These are phyloP conservation scores for Erpetoichthys calabaricus DNA, from an alignment of 2,797 vertebrate genomes.

Conservation along the genomic window DNA sequence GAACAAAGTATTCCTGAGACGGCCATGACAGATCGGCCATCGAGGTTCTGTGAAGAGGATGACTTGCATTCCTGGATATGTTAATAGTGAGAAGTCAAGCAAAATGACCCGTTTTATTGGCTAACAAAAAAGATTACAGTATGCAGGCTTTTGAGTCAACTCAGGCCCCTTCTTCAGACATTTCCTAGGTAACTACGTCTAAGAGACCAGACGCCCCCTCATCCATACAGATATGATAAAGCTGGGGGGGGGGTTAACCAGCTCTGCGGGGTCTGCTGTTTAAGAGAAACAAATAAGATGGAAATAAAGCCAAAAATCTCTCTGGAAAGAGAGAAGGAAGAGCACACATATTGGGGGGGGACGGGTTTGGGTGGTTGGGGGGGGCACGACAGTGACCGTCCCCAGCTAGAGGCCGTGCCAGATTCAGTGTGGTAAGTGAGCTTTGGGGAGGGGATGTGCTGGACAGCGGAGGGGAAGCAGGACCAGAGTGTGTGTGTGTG, in stretches of 20 bases:
- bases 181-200: constrained; percentile 51
- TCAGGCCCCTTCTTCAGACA: too few species aligned
- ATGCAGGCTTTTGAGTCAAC: too few species aligned
- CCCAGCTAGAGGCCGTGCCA: constrained; percentile 22
- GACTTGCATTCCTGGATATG: too few species aligned
- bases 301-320: constrained; percentile 33
- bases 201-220: constrained; percentile 27
- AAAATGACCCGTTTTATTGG: too few species aligned
- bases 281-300: constrained; percentile 26
- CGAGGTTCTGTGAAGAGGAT: too few species aligned
- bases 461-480: too few species aligned
- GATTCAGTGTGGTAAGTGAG: constrained; percentile 20
- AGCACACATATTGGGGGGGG: constrained; percentile 31
- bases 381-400: constrained; percentile 42
- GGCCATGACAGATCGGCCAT: too few species aligned
- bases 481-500: too few species aligned
- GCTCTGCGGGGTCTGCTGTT: constrained; percentile 21
- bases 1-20: too few species aligned
- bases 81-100: too few species aligned
- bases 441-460: neutral
- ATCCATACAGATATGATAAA: constrained; percentile 25
- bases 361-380: constrained; percentile 30
- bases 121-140: too few species aligned
- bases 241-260: constrained; percentile 24
- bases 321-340: constrained; percentile 32